Base-by-base conservation (phyloP, 2,113 vertebrate species). In the Phalacrocorax carbo region DNA sequence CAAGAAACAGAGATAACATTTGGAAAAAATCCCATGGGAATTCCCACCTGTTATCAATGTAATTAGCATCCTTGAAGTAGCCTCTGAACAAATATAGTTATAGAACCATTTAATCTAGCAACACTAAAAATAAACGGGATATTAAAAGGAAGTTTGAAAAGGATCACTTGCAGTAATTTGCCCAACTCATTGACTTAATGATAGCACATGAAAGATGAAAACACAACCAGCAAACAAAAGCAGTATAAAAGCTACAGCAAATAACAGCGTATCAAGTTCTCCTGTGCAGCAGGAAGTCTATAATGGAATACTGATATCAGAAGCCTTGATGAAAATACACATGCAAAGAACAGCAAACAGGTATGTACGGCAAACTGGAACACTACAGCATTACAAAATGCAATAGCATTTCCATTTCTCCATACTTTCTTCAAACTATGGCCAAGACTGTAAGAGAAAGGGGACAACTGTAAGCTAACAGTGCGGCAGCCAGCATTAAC, bases 11-110 rank as follows among this genome's bases (percentile, higher is more conserved):
- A 68, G 84, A 90, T 75, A 86, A 84, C 91, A 85, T 34, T 46
- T 86, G 85, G 83, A 80, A 95, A 95, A 97, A 90, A 73, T 93
- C 92, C 78, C 69, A 72, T 30, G 88, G 92, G 81, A 97, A 96
- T 90, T 71, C 78, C 91, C 81, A 96, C 88, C 95, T 96, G 86
- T 73, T 82, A 96, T 69, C 66, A 88, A 55, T 76, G 11, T 46
- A 94, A 96, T 95, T 88, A 95, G 18, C 32, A 82, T 44, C 75
- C 69, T 34, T 94, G 52, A 90, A 94, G 88, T 36, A 13, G 27
- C 62, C 38, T 78, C 82, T 80, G 83, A 90, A 87, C 48, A 91
- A 86, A 97, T 60, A 78, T 2, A 81, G 81, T 87, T 95, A 95
- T 25, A 76, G 64, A 96, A 94, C 26, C 32, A 61, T 88, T 93